phyloP scores from a whole-genome alignment of 2,797 vertebrate species.

The Euthynnus affinis region DNA sequence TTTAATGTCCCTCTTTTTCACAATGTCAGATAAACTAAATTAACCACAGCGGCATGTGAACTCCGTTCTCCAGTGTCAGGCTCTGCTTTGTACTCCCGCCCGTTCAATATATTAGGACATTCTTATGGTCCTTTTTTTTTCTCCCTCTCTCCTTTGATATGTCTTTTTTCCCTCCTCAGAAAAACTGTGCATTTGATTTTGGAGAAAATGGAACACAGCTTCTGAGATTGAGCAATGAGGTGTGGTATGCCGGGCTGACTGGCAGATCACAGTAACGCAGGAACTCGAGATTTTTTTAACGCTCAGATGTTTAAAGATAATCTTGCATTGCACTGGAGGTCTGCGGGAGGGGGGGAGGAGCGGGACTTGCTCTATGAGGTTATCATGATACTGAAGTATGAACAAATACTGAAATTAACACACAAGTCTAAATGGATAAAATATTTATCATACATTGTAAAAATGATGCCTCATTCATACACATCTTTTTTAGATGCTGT shows the following conservation, averaged over 20 bases:
- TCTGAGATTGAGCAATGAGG: slow-evolving; percentile 42
- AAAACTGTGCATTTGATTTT: slow-evolving; percentile 56
- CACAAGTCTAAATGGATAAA: too few species aligned
- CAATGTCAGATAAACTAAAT: neutral
- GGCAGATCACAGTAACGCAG: slow-evolving; percentile 21
- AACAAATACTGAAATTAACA: too few species aligned
- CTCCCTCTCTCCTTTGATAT: slow-evolving; percentile 32
- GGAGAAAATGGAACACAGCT: slow-evolving; percentile 49
- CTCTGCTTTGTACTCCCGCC: neutral
- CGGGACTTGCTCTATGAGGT: too few species aligned
- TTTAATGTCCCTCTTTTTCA: neutral
- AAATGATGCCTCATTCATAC: neutral
- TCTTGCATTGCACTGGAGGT: slow-evolving; percentile 1
- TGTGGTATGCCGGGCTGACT: slow-evolving; percentile 23
- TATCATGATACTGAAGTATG: neutral
- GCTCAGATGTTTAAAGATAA: slow-evolving; percentile 31
- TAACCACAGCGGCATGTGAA: neutral
- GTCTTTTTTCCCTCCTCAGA: slow-evolving; percentile 8
- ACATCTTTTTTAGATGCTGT: neutral
- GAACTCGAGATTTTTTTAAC: neutral
- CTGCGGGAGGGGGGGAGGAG: neutral
- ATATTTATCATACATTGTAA: neutral
- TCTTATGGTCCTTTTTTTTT: slow-evolving; percentile 21
- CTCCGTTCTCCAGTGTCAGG: neutral
- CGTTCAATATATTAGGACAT: slow-evolving; percentile 2